These are phyloP conservation scores for Caerostris extrusa DNA, from an alignment of 1,140 invertebrate genomes.

Conservation along the genomic window DNA sequence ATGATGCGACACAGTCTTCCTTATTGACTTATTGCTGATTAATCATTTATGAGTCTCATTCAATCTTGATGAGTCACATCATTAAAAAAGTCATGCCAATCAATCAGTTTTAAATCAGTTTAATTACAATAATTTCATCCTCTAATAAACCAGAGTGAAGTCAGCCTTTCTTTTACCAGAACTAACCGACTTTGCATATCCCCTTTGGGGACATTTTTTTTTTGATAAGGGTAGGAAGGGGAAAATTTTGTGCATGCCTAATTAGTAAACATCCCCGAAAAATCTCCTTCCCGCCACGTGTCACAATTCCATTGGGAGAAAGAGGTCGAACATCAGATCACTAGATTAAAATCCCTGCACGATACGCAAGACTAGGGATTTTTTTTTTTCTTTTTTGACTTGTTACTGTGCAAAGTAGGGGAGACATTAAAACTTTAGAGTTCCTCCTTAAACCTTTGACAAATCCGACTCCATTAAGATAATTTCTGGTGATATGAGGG, in stretches of 20 bases:
- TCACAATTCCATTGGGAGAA: background rate
- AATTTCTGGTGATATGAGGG: background rate
- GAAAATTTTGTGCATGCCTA: slow-evolving; percentile 20
- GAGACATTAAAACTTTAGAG: slow-evolving; percentile 3
- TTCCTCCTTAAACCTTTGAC: background rate
- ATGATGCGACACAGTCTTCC: too few species aligned
- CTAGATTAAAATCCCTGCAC: background rate
- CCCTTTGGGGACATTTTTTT: slow-evolving; percentile 11
- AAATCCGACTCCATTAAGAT: background rate
- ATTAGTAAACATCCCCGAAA: slow-evolving; percentile 3
- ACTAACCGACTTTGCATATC: background rate
- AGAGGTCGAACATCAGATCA: background rate
- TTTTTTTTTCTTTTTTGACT: background rate
- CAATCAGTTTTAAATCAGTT: background rate
- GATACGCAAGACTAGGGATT: background rate
- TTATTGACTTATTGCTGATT: too few species aligned
- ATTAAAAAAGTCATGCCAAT: background rate
- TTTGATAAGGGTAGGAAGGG: background rate
- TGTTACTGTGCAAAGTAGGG: background rate
- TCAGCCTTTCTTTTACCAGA: background rate
- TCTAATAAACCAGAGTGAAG: background rate
- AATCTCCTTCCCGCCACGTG: slow-evolving; percentile 13
- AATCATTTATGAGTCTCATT: too few species aligned
- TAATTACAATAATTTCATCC: slow-evolving; percentile 33
- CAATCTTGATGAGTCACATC: background rate